These are phyloP conservation scores for Julus scandinavius DNA, from an alignment of 2,888 invertebrate species.

Conservation along the genomic window DNA sequence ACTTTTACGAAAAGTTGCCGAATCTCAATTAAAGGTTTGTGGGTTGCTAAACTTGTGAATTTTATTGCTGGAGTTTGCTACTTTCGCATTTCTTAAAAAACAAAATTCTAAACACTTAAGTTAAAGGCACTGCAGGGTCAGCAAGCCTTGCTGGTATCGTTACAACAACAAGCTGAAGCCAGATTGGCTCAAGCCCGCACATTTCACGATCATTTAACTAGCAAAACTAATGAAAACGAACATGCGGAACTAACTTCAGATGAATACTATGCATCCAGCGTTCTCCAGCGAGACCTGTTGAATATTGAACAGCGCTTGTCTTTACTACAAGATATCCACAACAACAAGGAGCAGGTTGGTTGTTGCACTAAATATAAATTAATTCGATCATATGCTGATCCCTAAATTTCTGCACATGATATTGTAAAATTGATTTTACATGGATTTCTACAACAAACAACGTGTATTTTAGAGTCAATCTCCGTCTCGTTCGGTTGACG, in stretches of 20 bases:
- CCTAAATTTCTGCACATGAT: too few species aligned
- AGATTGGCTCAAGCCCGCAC: slow-evolving; percentile 47
- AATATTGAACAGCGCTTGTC: slow-evolving; percentile 53
- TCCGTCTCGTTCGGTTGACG: slow-evolving; percentile 38
- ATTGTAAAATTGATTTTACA: neutral
- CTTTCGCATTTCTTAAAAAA: too few species aligned
- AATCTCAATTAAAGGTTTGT: slow-evolving; percentile 57
- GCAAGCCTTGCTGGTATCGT: slow-evolving; percentile 50
- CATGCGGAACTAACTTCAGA: neutral
- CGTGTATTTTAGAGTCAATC: slow-evolving; percentile 31
- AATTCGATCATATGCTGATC: too few species aligned
- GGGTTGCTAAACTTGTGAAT: neutral
- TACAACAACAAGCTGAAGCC: slow-evolving; percentile 53
- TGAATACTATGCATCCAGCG: slow-evolving; percentile 48
- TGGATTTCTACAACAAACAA: neutral
- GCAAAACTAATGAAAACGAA: slow-evolving; percentile 22
- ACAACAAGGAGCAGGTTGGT: slow-evolving; percentile 48
- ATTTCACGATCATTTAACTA: slow-evolving; percentile 50
- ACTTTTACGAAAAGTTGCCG: slow-evolving; percentile 55
- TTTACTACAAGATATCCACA: slow-evolving; percentile 50
- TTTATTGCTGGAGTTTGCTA: neutral
- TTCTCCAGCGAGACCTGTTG: slow-evolving; percentile 52
- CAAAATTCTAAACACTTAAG: slow-evolving; percentile 24
- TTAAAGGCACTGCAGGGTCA: slow-evolving; percentile 55
- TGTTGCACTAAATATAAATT: too few species aligned